Percentiles rank a stretch among this genome's conserved stretches.
phyloP scores from a whole-genome alignment of 2,888 invertebrate genomes.

The Notodonta ziczac region DNA sequence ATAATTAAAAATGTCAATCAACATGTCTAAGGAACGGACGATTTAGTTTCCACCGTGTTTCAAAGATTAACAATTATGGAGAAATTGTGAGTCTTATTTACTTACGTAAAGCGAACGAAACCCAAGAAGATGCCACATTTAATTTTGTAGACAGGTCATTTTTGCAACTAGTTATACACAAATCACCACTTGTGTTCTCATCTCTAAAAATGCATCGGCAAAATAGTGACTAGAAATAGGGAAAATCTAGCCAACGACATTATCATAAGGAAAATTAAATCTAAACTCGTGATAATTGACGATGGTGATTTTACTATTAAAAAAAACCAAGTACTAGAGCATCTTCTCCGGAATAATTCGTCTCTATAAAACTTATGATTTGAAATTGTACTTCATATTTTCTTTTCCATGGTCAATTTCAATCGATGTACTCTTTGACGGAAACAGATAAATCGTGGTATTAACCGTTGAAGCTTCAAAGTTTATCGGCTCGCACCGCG shows the following conservation, averaged over 20 bases:
- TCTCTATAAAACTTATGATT: too few relatives aligned
- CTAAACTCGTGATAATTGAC: too few relatives aligned
- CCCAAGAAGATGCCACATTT: neutral
- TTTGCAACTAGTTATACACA: too few relatives aligned
- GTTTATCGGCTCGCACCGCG: constrained; percentile 27
- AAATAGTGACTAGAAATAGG: too few relatives aligned
- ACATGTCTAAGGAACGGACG: constrained; percentile 40
- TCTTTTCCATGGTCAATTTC: neutral
- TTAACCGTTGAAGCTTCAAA: constrained; percentile 62
- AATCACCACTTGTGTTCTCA: too few relatives aligned
- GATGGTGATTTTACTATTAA: too few relatives aligned
- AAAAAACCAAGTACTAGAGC: too few relatives aligned
- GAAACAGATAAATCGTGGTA: constrained; percentile 73
- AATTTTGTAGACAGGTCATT: too few relatives aligned
- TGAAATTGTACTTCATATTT: neutral
- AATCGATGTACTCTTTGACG: constrained; percentile 23
- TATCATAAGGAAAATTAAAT: too few relatives aligned
- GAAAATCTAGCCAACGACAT: too few relatives aligned
- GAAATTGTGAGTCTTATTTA: neutral
- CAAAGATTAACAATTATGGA: constrained; percentile 45
- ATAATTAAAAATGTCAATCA: constrained; percentile 81
- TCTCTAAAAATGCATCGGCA: too few relatives aligned
- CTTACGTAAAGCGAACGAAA: neutral
- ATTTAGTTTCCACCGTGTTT: constrained; percentile 50
- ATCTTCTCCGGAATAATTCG: too few relatives aligned